Evolutionary conservation across 2,888 invertebrate genomes (phyloP), one percentile per base, ranked within the genome.

Genomic region (Oxystoma pomonae): DNA sequence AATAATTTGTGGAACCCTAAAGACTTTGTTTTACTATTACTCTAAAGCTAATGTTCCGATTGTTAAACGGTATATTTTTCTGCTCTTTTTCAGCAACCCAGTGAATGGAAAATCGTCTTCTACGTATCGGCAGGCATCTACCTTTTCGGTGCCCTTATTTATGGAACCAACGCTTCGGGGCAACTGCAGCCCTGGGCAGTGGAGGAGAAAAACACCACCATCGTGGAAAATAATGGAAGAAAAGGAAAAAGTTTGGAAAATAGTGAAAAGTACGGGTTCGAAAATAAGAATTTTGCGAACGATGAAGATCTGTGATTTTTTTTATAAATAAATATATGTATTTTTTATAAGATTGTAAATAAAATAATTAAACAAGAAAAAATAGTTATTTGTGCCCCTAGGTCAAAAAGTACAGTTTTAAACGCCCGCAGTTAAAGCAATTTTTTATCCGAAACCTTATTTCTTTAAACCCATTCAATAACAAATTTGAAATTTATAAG

Each of bases 91-190:
- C 51, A 68, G 67, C 20, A 57, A 63, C 56, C 64, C 9, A 21
- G 35, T 2, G 65, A 95, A 80, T 96, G 96, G 96, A 87, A 90
- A 67, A 81, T 87, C 35, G 91, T 96, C 7, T 96, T 96, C 80
- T 92, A 91, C 80, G 89, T 95, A 72, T 89, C 94, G 0, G 90
- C 92, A 70, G 85, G 84, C 62, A 86, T 96, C 73, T 96, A 96
- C 76, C 81, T 92, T 0, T 69, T 90, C n/a, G 96, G 96, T 0
- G 92, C 92, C 20, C 76, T 92, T 57, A 81, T 94, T n/a, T 96
- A 94, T 78, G 93, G 90, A 61, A 70, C 87, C 1, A 89, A 91
- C 76, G 90, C 90, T 51, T 92, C 93, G 0, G 96, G 91, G 1
- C 90, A 92, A 69, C 80, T 86, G 1, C 95, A 96, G 76, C 85